Base-by-base conservation (phyloP, 2,113 vertebrate genomes). In the Petrocephalus microphthalmus region DNA sequence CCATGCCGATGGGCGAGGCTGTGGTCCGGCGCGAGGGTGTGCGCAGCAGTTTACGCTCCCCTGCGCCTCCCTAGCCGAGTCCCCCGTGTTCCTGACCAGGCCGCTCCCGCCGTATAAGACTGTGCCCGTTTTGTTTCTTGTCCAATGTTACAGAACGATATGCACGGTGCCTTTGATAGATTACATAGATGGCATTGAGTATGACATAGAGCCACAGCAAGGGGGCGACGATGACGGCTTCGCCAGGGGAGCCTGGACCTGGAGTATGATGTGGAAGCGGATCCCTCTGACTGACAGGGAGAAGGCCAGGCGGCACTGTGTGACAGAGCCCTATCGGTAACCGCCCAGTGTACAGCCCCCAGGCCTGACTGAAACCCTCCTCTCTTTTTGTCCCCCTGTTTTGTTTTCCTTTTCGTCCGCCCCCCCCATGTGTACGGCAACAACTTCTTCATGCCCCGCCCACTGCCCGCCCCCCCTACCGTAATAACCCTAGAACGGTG, bases 121-220 rank as follows among this genome's bases (percentile, higher is more conserved):
- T 90, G 42, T 90, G 57, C 88, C 19, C 42, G 89, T n/a, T 93
- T 86, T 92, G 84, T 64, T 29, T 86, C 37, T 84, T 33, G 11
- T 49, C 89, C 85, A 96, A 96, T 94, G 91, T 95, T 97, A 95
- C 97, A 99, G 98, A 97, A 98, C 97, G 93, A 95, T 97, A 94
- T 99, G 98, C 94, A 99, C 98, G 94, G 98, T 99, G 91, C 98
- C 98, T 89, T 96, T 99, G 94, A 99, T 99, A 98, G 98, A 99
- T 96, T 99, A 99, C 96, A 98, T 99, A 98, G 97, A 99, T 94
- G 98, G 98, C 94, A 98, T 97, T 96, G 97, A 97, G 94, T 99
- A 98, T 97, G 98, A 94, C 95, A 96, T 98, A 96, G 98, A 99
- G 94, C 97, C 98, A 22, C 98, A 99, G 94, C 98, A 99, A 96